These are phyloP conservation scores for Coenobita brevimanus DNA, from an alignment of 1,140 invertebrate species.

Conservation along the genomic window DNA sequence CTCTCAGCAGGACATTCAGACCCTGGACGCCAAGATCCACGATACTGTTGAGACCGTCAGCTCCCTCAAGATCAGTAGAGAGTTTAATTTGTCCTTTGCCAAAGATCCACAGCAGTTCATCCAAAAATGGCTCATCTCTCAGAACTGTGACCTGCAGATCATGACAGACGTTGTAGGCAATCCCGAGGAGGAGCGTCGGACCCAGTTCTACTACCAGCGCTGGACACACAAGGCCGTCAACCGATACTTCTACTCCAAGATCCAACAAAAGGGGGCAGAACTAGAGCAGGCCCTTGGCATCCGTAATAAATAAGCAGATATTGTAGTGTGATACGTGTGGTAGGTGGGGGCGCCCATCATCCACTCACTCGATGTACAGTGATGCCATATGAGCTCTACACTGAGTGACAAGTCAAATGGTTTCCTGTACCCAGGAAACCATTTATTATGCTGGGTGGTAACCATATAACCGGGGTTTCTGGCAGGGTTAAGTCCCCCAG, in stretches of 20 bases:
- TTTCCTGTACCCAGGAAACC: no score
- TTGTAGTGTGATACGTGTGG: no score
- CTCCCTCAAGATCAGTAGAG: conserved; percentile 96
- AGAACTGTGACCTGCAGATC: conserved; percentile 78
- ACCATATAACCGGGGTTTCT: no score
- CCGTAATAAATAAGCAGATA: conserved; percentile 76
- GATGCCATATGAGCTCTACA: no score
- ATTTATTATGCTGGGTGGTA: no score
- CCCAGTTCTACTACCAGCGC: conserved; percentile 95
- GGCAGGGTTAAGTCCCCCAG: no score
- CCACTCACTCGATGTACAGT: no score
- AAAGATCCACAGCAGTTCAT: conserved; percentile 99
- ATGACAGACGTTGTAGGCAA: conserved; percentile 97
- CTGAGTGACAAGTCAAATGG: no score
- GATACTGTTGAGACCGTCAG: conserved; percentile 99
- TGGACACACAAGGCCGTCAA: conserved; percentile 98
- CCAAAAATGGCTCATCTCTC: conserved; percentile 97
- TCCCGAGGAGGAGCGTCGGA: conserved; percentile 95
- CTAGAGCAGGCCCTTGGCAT: conserved; percentile 90
- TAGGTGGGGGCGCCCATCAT: no score
- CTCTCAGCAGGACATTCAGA: conserved; percentile 97
- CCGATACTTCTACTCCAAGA: conserved; percentile 98
- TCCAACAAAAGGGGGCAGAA: conserved; percentile 94
- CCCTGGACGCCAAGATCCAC: conserved; percentile 94
- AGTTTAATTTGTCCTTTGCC: conserved; percentile 98